Conservation (phyloP, 2,888 invertebrate species). For the Drepanosiphum platanoidis region DNA sequence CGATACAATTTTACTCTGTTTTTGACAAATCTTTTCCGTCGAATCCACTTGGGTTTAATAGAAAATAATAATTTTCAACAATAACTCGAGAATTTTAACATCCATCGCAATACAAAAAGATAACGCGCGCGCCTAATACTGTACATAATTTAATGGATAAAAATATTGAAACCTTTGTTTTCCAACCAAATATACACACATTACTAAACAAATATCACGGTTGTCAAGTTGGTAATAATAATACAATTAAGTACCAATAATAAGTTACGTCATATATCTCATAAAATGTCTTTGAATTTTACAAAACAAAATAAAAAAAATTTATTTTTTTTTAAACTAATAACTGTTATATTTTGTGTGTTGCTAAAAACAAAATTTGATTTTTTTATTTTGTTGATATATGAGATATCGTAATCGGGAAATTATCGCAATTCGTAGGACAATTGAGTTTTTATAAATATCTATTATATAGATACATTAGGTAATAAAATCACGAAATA, state of each 20-base stretch:
- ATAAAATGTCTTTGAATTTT: too few relatives aligned
- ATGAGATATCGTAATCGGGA: too few relatives aligned
- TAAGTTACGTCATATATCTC: neutral
- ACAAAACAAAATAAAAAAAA: too few relatives aligned
- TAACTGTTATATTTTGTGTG: too few relatives aligned
- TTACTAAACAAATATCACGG: neutral
- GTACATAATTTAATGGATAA: neutral
- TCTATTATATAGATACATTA: neutral
- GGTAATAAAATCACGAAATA: neutral
- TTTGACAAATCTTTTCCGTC: neutral
- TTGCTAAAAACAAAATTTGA: too few relatives aligned
- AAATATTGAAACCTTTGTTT: neutral
- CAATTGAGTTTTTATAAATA: too few relatives aligned
- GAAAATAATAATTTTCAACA: too few relatives aligned
- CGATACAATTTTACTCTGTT: neutral
- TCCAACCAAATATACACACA: neutral
- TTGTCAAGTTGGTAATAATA: slow-evolving; percentile 9
- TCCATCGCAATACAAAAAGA: neutral
- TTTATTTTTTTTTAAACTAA: too few relatives aligned
- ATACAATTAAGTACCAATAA: neutral
- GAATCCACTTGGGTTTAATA: neutral
- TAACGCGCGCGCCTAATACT: too few relatives aligned
- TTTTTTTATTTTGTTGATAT: too few relatives aligned
- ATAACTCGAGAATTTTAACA: neutral
- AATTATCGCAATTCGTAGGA: too few relatives aligned